Evolutionary conservation across 2,888 invertebrate genomes (phyloP), one percentile per base, ranked within the genome.

Genomic region (Caenorhabditis angaria): DNA sequence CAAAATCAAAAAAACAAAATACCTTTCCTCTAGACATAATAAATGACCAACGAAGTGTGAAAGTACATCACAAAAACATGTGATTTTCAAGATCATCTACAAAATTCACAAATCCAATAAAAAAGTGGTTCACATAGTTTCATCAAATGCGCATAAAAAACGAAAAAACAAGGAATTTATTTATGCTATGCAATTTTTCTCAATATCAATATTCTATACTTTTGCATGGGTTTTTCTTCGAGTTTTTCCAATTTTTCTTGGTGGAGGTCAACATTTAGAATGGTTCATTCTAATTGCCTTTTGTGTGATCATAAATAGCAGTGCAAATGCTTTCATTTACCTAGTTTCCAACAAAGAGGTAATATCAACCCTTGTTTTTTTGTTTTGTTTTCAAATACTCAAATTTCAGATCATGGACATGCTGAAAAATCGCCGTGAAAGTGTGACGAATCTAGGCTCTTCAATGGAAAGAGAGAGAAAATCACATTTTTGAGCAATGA

Each of bases 301-400:
- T 2, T 74, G 66, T 32, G 71, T 72, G 18, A 61, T 63, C 8
- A 54, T 68, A 29, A 78, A 78, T 59, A 69, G 70, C 32, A 61
- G 69, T 24, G 76, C 74, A 12, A 78, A 78, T 32, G 71, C 75
- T 0, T 65, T 76, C 22, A 67, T 75, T n/a, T 78, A 78, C 48
- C 56, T 78, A 10, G 32, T 32, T 10, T 32, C 10, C 32, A 32
- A 32, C 10, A 10, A 5, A 5, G 32, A 32, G 10, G 32, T 32
- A n/a, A n/a, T n/a, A n/a, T n/a, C n/a, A n/a, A n/a, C n/a, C n/a
- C n/a, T n/a, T n/a, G n/a, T n/a, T n/a, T n/a, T n/a, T n/a, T n/a
- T n/a, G n/a, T n/a, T n/a, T n/a, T n/a, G n/a, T n/a, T n/a, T n/a
- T n/a, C n/a, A n/a, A n/a, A n/a, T n/a, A n/a, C n/a, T n/a, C n/a